Evolutionary conservation across 2,888 invertebrate species (phyloP).

Genomic region (Venusia cambrica): DNA sequence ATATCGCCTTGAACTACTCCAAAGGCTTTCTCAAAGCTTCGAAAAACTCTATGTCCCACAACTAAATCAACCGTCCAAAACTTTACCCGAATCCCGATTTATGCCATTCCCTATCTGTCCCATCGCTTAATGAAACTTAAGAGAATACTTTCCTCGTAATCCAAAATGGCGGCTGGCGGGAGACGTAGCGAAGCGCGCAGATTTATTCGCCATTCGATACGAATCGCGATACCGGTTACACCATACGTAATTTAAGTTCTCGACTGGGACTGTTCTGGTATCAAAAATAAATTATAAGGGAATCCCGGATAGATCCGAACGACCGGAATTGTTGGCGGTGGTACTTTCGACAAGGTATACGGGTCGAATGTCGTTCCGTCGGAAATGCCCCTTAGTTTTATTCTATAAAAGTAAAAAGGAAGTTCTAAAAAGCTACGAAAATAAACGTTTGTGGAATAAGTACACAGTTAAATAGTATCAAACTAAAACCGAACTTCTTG

Average conservation of each 20-base stretch:
- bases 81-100: constrained; percentile 45
- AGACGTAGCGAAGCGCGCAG: constrained; percentile 36
- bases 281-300: constrained; percentile 74
- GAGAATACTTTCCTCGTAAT: constrained; percentile 69
- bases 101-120: constrained; percentile 55
- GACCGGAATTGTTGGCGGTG: constrained; percentile 37
- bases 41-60: constrained; percentile 28
- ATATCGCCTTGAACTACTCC: constrained; percentile 10
- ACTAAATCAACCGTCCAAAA: constrained; percentile 41
- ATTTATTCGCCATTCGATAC: constrained; percentile 70
- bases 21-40: constrained; percentile 18
- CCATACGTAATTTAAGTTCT: constrained; percentile 75
- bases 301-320: constrained; percentile 37
- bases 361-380: constrained; percentile 13
- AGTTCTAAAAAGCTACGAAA: not conserved
- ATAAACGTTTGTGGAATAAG: not conserved
- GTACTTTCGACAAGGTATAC: constrained; percentile 29
- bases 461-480: too few relatives aligned
- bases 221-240: constrained; percentile 62
- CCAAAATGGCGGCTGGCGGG: constrained; percentile 67
- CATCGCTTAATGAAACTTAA: constrained; percentile 79
- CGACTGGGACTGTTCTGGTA: constrained; percentile 62
- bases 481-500: too few relatives aligned
- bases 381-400: constrained; percentile 14
- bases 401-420: not conserved